Evolutionary conservation across 1,140 invertebrate genomes (phyloP), one percentile per base, ranked within the genome.

Genomic region (Tetragnatha versicolor): DNA sequence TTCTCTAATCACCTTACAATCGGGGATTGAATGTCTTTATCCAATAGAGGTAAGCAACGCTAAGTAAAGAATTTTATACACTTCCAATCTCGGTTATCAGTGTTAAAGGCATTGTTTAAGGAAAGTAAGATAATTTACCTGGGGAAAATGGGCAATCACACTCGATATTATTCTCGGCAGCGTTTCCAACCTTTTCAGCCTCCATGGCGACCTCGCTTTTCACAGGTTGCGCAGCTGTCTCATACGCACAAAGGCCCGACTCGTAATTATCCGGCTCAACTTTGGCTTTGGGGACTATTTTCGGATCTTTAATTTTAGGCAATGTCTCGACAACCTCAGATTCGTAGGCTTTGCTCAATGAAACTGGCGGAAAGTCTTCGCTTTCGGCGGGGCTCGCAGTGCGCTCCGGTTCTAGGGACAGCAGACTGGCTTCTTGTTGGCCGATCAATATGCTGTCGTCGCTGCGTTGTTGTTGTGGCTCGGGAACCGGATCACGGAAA

Each of bases 161-260:
- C 42, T 77, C 73, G 12, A 31, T 61, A n/a, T 61, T 51, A 77
- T 39, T 77, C 49, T 77, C 55, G 17, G 51, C 42, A n/a, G 42
- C 42, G 55, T 63, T 77, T 55, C 73, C 73, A 51, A 77, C 60
- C 45, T 61, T 66, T 66, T 77, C 60, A 65, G 60, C 45, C 49
- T 77, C 73, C 73, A 77, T 77, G 73, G 73, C 73, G 73, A 77
- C 73, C 73, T 77, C 73, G 47, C 14, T 37, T 75, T 75, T 75
- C 31, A 60, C 73, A 77, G 73, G 73, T 65, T 77, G 73, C 73
- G 73, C 73, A 77, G 73, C 73, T 77, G 60, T 10, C 31, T 77
- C 60, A 65, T 77, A 77, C 73, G 73, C 73, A 77, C 53, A 22
- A 77, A 27, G 17, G 9, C 47, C 61, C 31, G 47, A 65, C 45